Evolutionary conservation across 2,113 vertebrate species (phyloP).

Genomic region (Coptodon rendalli): DNA sequence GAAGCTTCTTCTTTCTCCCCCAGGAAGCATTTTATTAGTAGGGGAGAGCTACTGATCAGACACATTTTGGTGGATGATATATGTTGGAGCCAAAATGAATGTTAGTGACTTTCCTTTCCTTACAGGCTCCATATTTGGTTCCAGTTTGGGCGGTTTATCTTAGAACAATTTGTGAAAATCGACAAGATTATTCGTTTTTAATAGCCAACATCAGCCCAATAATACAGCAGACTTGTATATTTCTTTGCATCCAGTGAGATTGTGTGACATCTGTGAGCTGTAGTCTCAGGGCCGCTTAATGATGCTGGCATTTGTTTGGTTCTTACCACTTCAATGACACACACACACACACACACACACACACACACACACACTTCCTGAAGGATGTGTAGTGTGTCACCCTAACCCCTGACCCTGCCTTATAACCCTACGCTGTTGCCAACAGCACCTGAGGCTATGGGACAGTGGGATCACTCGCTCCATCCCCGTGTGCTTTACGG

Average conservation of each 20-base stretch:
- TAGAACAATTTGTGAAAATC: neutral
- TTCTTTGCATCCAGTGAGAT: neutral
- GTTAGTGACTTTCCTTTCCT: neutral
- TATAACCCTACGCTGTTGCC: neutral
- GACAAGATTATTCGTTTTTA: neutral
- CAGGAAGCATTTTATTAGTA: conserved; percentile 49
- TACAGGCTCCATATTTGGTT: neutral
- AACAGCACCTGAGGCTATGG: conserved; percentile 18
- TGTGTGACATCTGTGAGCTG: neutral
- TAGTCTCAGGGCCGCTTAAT: neutral
- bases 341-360: neutral
- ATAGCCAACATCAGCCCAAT: neutral
- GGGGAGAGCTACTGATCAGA: conserved; percentile 1
- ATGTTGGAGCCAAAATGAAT: neutral
- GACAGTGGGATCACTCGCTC: neutral
- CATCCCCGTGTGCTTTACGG: neutral
- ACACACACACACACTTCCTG: neutral
- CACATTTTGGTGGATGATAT: neutral
- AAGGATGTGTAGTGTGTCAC: neutral
- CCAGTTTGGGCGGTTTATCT: neutral
- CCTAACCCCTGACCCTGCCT: neutral
- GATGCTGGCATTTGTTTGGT: neutral
- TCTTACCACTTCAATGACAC: neutral
- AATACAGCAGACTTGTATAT: neutral
- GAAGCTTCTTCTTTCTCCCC: conserved; percentile 20